Evolutionary conservation across 2,888 invertebrate species (phyloP), one percentile per base, ranked within the genome.

Genomic region (Rhamphomyia laevipes): DNA sequence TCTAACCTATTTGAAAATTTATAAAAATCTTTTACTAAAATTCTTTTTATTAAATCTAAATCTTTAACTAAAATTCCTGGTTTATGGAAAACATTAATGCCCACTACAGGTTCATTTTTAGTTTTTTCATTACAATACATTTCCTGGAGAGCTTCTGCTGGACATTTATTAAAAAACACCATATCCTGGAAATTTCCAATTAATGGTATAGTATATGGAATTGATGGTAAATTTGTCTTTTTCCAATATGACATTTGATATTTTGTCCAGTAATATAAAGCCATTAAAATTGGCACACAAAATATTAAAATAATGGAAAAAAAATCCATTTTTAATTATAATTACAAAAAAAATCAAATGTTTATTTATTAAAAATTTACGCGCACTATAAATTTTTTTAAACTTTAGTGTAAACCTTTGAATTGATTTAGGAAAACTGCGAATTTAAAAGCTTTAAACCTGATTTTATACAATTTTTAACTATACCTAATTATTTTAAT

Each of bases 1-100:
- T 46, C 53, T 51, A 52, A 61, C 48, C 71, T 65, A 51, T 73
- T 66, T 0, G 61, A 51, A 53, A 74, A 75, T 12, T 61, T 62
- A 52, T 67, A 63, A 41, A 74, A 74, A 49, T 75, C 74, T 45
- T 69, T 73, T 3, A 75, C 64, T 17, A 75, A 48, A 2, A 75
- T 53, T 1, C 64, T 61, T 54, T 74, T 75, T 0, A 74, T 55
- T 3, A 75, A 49, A 13, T 72, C 71, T 0, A 68, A 67, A 42
- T 75, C 72, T 2, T 72, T 66, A 12, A 71, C 53, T 4, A 75
- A 17, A 13, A 75, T 45, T 1, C 59, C 63, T 0, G 75, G 74
- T 13, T 65, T 65, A 54, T 74, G 66, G 17, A 74, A 60, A 2
- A 70, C 60, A 63, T 68, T 59, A 54, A 73, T 52, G 57, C 75